phyloP scores from a whole-genome alignment of 2,888 invertebrate species.

The Cynaeus angustus region DNA sequence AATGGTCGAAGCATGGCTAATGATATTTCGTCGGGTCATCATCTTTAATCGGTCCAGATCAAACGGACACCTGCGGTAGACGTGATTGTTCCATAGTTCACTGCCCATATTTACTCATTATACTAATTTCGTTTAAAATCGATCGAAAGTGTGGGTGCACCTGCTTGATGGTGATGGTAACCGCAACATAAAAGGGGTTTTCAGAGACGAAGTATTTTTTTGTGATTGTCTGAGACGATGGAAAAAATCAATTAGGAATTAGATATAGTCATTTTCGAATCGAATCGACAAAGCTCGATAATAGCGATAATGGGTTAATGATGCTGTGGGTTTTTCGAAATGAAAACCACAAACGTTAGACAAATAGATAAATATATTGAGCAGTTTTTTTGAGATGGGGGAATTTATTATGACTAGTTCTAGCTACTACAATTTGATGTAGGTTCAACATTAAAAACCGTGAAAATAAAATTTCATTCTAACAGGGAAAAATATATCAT shows the following conservation, averaged over 20 bases:
- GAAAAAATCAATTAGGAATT: constrained; percentile 49
- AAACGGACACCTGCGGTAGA: constrained; percentile 62
- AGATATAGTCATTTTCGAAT: constrained; percentile 48
- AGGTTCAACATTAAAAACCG: too few relatives aligned
- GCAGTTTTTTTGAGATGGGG: too few relatives aligned
- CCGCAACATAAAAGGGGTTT: constrained; percentile 51
- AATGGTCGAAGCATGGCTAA: constrained; percentile 50
- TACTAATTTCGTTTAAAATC: constrained; percentile 50
- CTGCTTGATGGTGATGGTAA: constrained; percentile 41
- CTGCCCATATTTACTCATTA: constrained; percentile 56
- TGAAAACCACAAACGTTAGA: constrained; percentile 15
- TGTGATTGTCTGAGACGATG: constrained; percentile 17
- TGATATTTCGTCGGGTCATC: constrained; percentile 51
- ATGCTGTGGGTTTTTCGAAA: constrained; percentile 5
- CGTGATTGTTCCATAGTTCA: constrained; percentile 68
- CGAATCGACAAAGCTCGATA: constrained; percentile 26
- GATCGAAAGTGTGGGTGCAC: constrained; percentile 51
- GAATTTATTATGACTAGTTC: too few relatives aligned
- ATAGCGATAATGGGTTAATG: constrained; percentile 46
- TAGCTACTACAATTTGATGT: too few relatives aligned
- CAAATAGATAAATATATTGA: constrained; percentile 11
- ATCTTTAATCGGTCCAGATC: constrained; percentile 50
- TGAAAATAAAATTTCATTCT: too few relatives aligned
- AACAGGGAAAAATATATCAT: too few relatives aligned
- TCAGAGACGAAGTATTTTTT: constrained; percentile 16